Base-by-base conservation (phyloP, 2,888 invertebrate genomes). In the Harpalus rufipes region DNA sequence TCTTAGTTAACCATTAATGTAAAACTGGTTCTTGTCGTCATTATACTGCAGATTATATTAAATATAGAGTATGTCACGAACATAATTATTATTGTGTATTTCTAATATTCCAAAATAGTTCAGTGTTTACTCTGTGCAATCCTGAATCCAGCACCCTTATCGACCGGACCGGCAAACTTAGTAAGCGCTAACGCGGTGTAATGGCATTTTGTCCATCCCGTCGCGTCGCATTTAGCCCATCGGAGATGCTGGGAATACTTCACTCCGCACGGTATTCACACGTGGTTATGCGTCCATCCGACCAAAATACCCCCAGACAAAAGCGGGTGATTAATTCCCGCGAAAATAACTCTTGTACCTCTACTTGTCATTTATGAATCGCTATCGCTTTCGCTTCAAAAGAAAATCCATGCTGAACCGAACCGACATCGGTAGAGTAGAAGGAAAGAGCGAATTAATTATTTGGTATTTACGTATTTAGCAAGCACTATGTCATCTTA, bases 281-380 rank as follows among this genome's bases (percentile, higher is more conserved):
- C 72, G 72, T 72, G 72, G 41, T 39, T 16, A 72, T 72, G 72
- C 72, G 14, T 21, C 39, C 72, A 41, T 44, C 41, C 72, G 41
- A 72, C 72, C 12, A 41, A 72, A 72, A 72, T 72, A 72, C 25
- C 32, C 72, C 32, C 32, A 72, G 72, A 72, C 72, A 72, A 72
- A 72, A 72, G 72, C 61, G 2, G 12, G 10, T 51, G 44, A 51
- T 51, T 51, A 51, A 51, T 51, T 12, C 44, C 4, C 44, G 44
- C 44, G 10, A 12, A 51, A 51, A 51, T 51, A 51, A 51, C 44
- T 51, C 44, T 51, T 51, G 32, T 32, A 32, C 3, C 32, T 32
- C 32, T 32, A 32, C 32, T 32, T 32, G 32, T 32, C 32, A 5
- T 32, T 1, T 32, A 32, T 32, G 32, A 32, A 32, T 32, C 32